Evolutionary conservation across 2,888 invertebrate genomes (phyloP).

Genomic region (Scaptomyza reducta): DNA sequence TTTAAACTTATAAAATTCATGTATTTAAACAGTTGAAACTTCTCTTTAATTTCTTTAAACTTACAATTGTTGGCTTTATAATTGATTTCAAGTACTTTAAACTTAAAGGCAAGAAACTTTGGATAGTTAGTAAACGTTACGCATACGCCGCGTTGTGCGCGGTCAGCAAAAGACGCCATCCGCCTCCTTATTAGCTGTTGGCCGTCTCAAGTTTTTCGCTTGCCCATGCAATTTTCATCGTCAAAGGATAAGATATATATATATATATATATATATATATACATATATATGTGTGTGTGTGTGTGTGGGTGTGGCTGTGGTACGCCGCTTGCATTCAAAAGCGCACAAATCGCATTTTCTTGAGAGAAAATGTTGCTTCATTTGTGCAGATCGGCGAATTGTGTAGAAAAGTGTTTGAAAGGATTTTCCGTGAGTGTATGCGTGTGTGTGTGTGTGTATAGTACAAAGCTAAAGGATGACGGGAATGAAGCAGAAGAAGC

Average conservation of each 20-base stretch:
- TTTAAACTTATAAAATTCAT: no score
- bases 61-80: slow-evolving; percentile 4
- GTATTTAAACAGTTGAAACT: neutral
- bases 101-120: slow-evolving; percentile 20
- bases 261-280: no score
- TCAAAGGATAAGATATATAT: slow-evolving; percentile 64
- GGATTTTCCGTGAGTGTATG: slow-evolving; percentile 35
- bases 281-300: neutral
- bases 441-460: slow-evolving; percentile 18
- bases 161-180: slow-evolving; percentile 57
- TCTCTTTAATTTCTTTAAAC: neutral
- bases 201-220: slow-evolving; percentile 61
- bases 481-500: slow-evolving; percentile 10
- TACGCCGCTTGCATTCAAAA: slow-evolving; percentile 74
- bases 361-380: slow-evolving; percentile 78
- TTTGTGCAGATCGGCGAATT: slow-evolving; percentile 73
- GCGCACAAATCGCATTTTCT: slow-evolving; percentile 79
- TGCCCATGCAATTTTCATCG: slow-evolving; percentile 66
- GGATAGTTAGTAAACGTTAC: slow-evolving; percentile 38
- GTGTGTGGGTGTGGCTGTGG: slow-evolving; percentile 13
- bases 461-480: slow-evolving; percentile 30
- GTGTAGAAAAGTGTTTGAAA: slow-evolving; percentile 74
- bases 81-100: slow-evolving; percentile 38
- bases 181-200: slow-evolving; percentile 60
- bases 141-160: slow-evolving; percentile 55